Evolutionary conservation across 2,113 vertebrate species (phyloP).

Genomic region (Herpailurus yagouaroundi): DNA sequence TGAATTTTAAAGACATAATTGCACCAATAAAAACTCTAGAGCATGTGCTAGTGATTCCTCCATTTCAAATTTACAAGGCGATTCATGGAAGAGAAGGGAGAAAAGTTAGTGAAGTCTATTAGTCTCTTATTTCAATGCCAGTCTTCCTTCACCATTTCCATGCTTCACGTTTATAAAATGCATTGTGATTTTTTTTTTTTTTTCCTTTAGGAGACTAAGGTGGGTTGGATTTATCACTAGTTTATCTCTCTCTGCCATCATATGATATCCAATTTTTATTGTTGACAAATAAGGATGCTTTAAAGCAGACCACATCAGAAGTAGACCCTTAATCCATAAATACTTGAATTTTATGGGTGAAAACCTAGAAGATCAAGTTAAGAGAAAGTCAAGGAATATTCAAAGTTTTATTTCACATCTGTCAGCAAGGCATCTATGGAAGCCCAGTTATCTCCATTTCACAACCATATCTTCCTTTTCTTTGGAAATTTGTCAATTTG

Average conservation of each 20-base stretch:
- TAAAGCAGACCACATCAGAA: not conserved
- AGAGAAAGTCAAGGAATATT: not conserved
- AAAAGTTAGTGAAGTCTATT: conserved; percentile 33
- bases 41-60: not conserved
- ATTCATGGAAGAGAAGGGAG: conserved; percentile 4
- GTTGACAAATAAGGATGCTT: conserved; percentile 18
- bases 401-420: not conserved
- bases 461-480: not conserved
- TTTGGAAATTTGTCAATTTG: not conserved
- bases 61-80: conserved; percentile 46
- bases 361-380: not conserved
- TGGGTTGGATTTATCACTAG: not conserved
- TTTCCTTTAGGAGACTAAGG: not conserved
- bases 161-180: not conserved
- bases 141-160: not conserved
- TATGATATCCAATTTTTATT: not conserved
- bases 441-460: not conserved
- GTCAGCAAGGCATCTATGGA: not conserved
- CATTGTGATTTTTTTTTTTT: not conserved
- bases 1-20: conserved; percentile 55
- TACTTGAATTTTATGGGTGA: not conserved
- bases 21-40: conserved; percentile 31
- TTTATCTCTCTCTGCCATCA: not conserved
- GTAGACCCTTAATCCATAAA: not conserved
- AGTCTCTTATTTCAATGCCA: not conserved